phyloP scores from a whole-genome alignment of 2,113 vertebrate genomes.

The Scomber scombrus region DNA sequence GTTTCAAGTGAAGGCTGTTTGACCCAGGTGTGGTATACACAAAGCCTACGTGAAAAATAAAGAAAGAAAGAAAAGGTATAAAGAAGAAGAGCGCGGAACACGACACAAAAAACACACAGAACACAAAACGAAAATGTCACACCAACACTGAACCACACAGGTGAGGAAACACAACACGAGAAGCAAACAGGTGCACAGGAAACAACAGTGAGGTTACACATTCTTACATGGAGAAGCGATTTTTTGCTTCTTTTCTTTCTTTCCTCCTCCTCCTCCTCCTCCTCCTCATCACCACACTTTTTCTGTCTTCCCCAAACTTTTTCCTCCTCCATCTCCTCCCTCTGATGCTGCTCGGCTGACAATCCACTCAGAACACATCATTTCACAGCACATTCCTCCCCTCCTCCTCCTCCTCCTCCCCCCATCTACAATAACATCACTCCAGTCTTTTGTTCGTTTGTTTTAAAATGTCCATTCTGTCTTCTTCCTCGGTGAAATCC shows the following conservation, averaged over 20 bases:
- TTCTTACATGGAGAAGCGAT: conserved; percentile 85
- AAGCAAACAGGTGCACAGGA: conserved; percentile 48
- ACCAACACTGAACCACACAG: conserved; percentile 56
- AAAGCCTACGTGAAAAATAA: conserved; percentile 23
- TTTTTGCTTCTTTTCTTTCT: conserved; percentile 73
- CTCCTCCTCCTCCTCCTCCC: conserved; percentile 25
- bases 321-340: conserved; percentile 77
- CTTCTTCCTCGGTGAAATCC: conserved; percentile 54
- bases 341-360: conserved; percentile 77
- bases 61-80: conserved; percentile 23
- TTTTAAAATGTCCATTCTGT: conserved; percentile 51
- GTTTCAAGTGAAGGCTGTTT: conserved; percentile 43
- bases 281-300: conserved; percentile 57
- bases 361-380: conserved; percentile 76
- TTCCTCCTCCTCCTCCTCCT: conserved; percentile 63
- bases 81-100: conserved; percentile 56
- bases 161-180: conserved; percentile 51
- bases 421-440: conserved; percentile 16
- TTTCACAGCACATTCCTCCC: conserved; percentile 36
- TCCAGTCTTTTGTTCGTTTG: conserved; percentile 21
- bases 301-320: conserved; percentile 78
- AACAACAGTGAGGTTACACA: conserved; percentile 67
- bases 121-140: conserved; percentile 54
- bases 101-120: conserved; percentile 55
- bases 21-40: conserved; percentile 70